Evolutionary conservation across 1,140 invertebrate species (phyloP).

Genomic region (Eupristina koningsbergeri): DNA sequence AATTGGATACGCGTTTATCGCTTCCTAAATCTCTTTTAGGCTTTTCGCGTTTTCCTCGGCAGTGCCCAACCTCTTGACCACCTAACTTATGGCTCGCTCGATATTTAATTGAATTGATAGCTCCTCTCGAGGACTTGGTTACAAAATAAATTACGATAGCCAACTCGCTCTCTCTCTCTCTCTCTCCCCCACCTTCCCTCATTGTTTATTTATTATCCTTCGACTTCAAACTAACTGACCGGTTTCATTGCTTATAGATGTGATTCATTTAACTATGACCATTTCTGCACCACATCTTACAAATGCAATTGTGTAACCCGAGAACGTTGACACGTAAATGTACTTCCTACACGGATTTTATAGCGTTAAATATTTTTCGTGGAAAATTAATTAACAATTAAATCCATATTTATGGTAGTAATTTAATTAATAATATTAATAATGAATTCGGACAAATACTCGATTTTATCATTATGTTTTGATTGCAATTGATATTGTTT

Average conservation of each 20-base stretch:
- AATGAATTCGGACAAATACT: too few relatives aligned
- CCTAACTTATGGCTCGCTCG: neutral
- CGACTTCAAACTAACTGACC: conserved; percentile 14
- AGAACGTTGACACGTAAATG: conserved; percentile 29
- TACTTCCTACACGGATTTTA: too few relatives aligned
- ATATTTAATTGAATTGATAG: conserved; percentile 28
- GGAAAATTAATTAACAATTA: neutral
- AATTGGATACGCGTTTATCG: neutral
- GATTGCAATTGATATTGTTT: too few relatives aligned
- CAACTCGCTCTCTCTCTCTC: too few relatives aligned
- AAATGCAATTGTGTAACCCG: conserved; percentile 28
- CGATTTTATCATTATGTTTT: too few relatives aligned
- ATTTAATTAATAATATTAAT: too few relatives aligned
- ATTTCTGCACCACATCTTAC: neutral
- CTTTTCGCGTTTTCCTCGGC: neutral
- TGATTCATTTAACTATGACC: neutral
- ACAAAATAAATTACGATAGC: neutral
- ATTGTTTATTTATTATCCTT: conserved; percentile 37
- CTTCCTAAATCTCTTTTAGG: neutral
- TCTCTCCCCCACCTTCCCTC: too few relatives aligned
- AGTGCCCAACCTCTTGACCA: too few relatives aligned
- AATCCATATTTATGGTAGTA: too few relatives aligned
- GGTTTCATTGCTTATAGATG: conserved; percentile 28
- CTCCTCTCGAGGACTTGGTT: neutral
- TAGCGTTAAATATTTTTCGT: neutral